Conservation (phyloP, 2,888 invertebrate genomes). For the Brassicogethes aeneus region DNA sequence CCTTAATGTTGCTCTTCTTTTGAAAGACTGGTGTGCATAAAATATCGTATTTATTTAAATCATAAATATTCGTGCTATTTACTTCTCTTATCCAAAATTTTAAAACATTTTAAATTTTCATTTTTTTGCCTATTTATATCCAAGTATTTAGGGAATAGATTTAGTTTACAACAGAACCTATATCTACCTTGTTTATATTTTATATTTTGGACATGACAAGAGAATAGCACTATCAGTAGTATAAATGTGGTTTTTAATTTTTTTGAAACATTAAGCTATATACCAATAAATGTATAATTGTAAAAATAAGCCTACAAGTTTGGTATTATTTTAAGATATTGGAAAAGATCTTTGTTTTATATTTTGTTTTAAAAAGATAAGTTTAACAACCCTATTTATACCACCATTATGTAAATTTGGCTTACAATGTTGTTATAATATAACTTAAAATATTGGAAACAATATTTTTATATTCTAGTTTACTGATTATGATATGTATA, state of each 20-base stretch:
- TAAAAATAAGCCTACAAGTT: too few species aligned
- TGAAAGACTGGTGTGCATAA: conserved; percentile 26
- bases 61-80: neutral
- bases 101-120: neutral
- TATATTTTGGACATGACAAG: neutral
- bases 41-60: conserved; percentile 15
- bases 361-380: too few species aligned
- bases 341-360: too few species aligned
- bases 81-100: neutral
- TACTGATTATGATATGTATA: neutral
- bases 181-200: too few species aligned
- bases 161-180: too few species aligned
- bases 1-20: conserved; percentile 13
- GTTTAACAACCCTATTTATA: neutral
- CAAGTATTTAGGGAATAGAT: too few species aligned
- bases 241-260: neutral
- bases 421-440: conserved; percentile 13
- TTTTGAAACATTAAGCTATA: too few species aligned
- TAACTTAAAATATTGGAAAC: conserved; percentile 17
- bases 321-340: too few species aligned
- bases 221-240: neutral
- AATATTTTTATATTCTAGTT: conserved; percentile 13
- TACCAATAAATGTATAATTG: too few species aligned
- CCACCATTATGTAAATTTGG: conserved; percentile 6
- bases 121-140: too few species aligned